Base-by-base conservation (phyloP, 2,113 vertebrate genomes). In the Aplodontia rufa region DNA sequence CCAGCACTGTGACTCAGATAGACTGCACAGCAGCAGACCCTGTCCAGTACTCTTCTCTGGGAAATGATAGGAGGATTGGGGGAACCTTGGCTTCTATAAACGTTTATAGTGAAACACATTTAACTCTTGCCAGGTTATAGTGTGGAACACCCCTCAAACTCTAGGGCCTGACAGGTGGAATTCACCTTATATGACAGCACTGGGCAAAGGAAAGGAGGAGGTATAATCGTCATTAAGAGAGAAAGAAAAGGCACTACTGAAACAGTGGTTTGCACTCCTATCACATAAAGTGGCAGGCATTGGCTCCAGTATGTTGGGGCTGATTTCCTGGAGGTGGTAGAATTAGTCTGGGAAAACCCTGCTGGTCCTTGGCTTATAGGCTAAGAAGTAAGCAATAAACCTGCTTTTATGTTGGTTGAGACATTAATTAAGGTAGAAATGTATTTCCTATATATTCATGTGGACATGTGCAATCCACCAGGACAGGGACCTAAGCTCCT, bases 371-470 rank as follows among this genome's bases (percentile, higher is more conserved):
- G 9, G 20, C 24, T 69, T 42, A 74, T 45, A 83, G 13, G 58
- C 30, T 51, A n/a, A 72, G 35, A 58, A 64, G 58, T 51, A n/a
- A 81, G 26, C 51, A 64, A 58, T 51, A 40, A 81, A 37, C 47
- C 30, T 93, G 75, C 75, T 83, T 79, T 30, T 58, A 8, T 60
- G 35, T 82, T 32, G 42, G 42, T 68, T 81, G 88, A 72, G 60
- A 42, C 6, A 47, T 78, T 32, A 79, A 40, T 37, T 71, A 42
- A 78, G 17, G 53, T 28, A 62, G 14, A 71, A 37, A 79, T 53
- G 3, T 64, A 55, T 92, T 53, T 91, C 26, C 26, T 26, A 4
- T 55, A 8, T 62, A 16, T 62, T 32, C 42, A 4, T 58, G 47
- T 80, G 35, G 13, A n/a, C 37, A 40, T 14, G 58, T 79, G 37